Conservation (phyloP, 1,140 invertebrate species). For the Cyclina sinensis region DNA sequence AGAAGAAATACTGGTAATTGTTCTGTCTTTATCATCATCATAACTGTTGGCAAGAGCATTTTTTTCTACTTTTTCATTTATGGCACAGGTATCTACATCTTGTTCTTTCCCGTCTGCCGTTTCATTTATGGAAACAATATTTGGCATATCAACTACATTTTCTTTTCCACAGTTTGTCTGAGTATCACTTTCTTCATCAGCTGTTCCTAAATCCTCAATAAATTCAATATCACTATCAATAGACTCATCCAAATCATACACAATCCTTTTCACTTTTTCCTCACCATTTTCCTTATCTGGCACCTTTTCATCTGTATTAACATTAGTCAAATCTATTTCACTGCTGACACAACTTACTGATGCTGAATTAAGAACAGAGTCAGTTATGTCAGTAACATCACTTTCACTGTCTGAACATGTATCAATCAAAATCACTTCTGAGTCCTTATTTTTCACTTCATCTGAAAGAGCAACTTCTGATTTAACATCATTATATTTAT, state of each 20-base stretch:
- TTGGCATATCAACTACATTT: too few relatives aligned
- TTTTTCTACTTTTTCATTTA: too few relatives aligned
- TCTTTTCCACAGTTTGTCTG: too few relatives aligned
- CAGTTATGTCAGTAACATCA: conserved; percentile 57
- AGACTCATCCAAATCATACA: conserved; percentile 50
- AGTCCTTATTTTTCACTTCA: neutral
- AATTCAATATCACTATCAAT: conserved; percentile 62
- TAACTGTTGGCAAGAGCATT: too few relatives aligned
- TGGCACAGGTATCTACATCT: too few relatives aligned
- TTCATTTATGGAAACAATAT: too few relatives aligned
- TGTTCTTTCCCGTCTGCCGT: too few relatives aligned
- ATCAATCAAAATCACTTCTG: conserved; percentile 1
- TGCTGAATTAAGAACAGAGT: conserved; percentile 45
- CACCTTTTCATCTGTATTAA: neutral
- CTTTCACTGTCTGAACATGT: conserved; percentile 36
- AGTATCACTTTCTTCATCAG: neutral
- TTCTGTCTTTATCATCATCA: too few relatives aligned
- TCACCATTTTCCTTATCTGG: neutral
- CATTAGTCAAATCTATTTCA: conserved; percentile 1
- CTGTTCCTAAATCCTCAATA: conserved; percentile 11
- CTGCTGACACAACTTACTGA: neutral
- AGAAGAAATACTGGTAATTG: neutral
- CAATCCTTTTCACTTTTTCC: neutral
- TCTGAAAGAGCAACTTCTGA: neutral
- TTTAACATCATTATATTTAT: neutral